Evolutionary conservation across 2,888 invertebrate species (phyloP), one percentile per base, ranked within the genome.

Genomic region (Drosophila picticornis): DNA sequence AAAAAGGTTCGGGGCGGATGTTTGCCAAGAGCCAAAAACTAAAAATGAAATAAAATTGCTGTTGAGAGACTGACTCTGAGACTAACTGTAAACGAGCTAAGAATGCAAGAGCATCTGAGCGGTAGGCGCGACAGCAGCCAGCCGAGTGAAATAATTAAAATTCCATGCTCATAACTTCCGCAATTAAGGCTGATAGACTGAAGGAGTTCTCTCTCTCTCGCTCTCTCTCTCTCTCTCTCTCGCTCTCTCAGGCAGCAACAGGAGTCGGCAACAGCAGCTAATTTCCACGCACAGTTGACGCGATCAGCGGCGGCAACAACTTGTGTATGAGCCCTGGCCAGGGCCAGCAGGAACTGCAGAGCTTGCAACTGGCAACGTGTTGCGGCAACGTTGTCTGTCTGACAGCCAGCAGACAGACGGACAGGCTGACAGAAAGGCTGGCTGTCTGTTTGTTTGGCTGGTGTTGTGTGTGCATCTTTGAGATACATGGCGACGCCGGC

Each of bases 251-350:
- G 27, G n/a, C 72, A 53, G 25, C 36, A 61, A 43, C 69, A 77
- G 87, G 81, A 86, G 83, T 73, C 73, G 68, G 82, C 84, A 68
- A 56, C 80, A 74, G 79, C 83, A 88, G 85, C 89, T 88, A 90
- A 85, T 85, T 90, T 85, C 89, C 73, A 90, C 88, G 88, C 85
- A 90, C 84, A 88, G 88, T 90, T 88, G 85, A 90, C 80, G 89
- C 87, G 81, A 56, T 63, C 80, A 55, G 48, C 60, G 36, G 56
- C 36, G 62, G 56, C n/a, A 57, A 16, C 31, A 36, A 58, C 72
- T 81, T 77, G 58, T 70, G 85, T 51, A 57, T 69, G 72, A 51
- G 82, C 67, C 60, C 52, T 70, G 72, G 65, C 46, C 66, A n/a
- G 63, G 38, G 43, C 46, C 32, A 56, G 61, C 13, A 53, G 25